These are phyloP conservation scores for Heterodera schachtii DNA, from an alignment of 1,140 invertebrate genomes.

Conservation along the genomic window DNA sequence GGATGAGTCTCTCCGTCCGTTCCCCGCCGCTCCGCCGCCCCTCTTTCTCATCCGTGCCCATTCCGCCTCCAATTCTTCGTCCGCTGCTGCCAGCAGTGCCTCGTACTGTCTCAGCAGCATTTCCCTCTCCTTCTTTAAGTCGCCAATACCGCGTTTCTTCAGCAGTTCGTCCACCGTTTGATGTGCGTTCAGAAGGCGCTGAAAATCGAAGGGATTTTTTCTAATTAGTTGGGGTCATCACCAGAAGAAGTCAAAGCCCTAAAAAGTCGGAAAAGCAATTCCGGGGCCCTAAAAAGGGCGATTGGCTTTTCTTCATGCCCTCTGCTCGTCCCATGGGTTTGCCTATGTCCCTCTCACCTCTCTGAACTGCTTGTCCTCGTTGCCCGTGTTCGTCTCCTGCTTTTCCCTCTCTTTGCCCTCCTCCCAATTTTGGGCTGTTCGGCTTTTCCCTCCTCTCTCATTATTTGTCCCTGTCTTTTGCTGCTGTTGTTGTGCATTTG, in stretches of 20 bases:
- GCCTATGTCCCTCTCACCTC: not conserved
- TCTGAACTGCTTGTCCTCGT: not conserved
- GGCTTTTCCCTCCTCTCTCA: not conserved
- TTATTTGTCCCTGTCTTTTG: not conserved
- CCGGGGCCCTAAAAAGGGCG: too few relatives aligned
- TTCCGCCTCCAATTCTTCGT: conserved; percentile 4
- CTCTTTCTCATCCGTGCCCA: not conserved
- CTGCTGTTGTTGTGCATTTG: conserved; percentile 22
- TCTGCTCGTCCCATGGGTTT: too few relatives aligned
- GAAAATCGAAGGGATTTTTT: not conserved
- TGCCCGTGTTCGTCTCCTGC: conserved; percentile 6
- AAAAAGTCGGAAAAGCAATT: too few relatives aligned
- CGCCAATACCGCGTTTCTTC: conserved; percentile 41
- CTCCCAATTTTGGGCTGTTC: not conserved
- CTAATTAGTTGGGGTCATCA: too few relatives aligned
- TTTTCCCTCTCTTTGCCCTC: not conserved
- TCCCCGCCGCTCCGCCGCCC: not conserved
- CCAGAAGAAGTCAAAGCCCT: too few relatives aligned
- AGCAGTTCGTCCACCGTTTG: conserved; percentile 47
- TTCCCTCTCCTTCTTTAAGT: conserved; percentile 39
- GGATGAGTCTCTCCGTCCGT: conserved; percentile 5
- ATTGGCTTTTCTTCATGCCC: too few relatives aligned
- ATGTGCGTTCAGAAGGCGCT: conserved; percentile 46
- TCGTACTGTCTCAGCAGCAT: conserved; percentile 43
- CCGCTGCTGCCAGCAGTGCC: conserved; percentile 26